Percentiles rank a stretch among this genome's conserved stretches.
phyloP scores from a whole-genome alignment of 1,140 invertebrate species.

The Hermetia illucens region DNA sequence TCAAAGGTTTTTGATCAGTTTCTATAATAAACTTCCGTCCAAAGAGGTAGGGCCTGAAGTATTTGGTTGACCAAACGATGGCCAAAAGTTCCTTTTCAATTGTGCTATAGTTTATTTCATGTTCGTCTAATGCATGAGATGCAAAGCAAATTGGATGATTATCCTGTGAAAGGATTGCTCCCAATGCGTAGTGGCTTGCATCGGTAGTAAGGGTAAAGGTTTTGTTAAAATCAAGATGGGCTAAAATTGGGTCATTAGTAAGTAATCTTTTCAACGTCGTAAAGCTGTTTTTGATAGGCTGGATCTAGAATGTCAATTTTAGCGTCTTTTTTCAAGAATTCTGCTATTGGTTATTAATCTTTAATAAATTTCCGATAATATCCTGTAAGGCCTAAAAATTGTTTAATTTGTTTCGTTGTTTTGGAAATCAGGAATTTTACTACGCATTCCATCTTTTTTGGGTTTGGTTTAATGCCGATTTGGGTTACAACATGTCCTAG shows the following conservation, averaged over 20 bases:
- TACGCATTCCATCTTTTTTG: conserved; percentile 24
- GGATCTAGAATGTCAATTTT: no score
- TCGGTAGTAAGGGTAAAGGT: no score
- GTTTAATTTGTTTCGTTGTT: conserved; percentile 23
- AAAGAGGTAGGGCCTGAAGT: no score
- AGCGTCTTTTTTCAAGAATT: no score
- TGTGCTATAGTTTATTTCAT: no score
- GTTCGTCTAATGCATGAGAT: conserved; percentile 23
- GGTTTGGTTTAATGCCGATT: conserved; percentile 30
- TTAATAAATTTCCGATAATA: no score
- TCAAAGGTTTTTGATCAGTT: conserved; percentile 35
- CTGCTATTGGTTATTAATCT: no score
- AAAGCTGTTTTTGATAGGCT: no score
- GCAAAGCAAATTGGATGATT: conserved; percentile 28
- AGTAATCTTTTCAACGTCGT: no score
- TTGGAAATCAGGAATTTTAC: conserved; percentile 26
- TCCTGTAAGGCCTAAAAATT: conserved; percentile 31
- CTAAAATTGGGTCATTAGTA: conserved; percentile 6
- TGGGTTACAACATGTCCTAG: conserved; percentile 30
- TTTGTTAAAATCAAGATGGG: conserved; percentile 12
- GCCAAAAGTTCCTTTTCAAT: conserved; percentile 37
- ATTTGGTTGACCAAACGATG: conserved; percentile 32
- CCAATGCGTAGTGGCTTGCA: no score
- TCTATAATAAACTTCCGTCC: conserved; percentile 30
- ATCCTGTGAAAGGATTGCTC: conserved; percentile 10